Evolutionary conservation across 2,797 vertebrate species (phyloP), one percentile per base, ranked within the genome.

Genomic region (Tiaroga cobitis): DNA sequence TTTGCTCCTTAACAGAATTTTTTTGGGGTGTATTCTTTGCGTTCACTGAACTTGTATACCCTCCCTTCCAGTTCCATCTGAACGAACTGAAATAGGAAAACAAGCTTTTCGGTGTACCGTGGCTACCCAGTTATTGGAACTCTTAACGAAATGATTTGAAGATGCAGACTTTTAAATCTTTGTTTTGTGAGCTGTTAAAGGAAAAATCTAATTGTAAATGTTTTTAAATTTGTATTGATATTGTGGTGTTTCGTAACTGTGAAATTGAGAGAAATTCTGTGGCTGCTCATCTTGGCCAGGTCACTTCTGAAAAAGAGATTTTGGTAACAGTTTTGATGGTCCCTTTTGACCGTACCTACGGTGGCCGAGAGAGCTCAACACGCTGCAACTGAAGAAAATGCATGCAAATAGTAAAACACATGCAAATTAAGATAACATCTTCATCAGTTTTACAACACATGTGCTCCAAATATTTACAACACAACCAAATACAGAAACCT

Each of bases 211-310:
- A 16, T 26, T 46, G 13, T 3, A 29, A 73, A 29, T 73, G n/a
- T 9, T 73, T 41, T n/a, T 5, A n/a, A 43, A 70, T 70, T 9
- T 39, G 37, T 39, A 39, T 8, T 39, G 39, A 39, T 39, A 39
- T 39, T 39, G 5, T 70, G 39, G 29, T 73, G 24, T 26, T 29
- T 63, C 29, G 32, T 9, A 34, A 21, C 34, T 68, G n/a, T 68
- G 37, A 68, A 2, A 11, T 10, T 39, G 2, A 16, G 15, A 59
- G 16, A 65, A 13, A 9, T 9, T 68, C 32, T 68, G 67, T 19
- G 41, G n/a, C 41, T 73, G n/a, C n/a, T 49, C 16, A 10, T 73
- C 72, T 74, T 74, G 72, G n/a, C 43, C 70, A 19, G 16, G 72
- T 49, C 8, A 19, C 43, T 73, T 73, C 13, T 74, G 26, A 29